Conservation (phyloP, 2,113 vertebrate species). For the Scolopax mira region DNA sequence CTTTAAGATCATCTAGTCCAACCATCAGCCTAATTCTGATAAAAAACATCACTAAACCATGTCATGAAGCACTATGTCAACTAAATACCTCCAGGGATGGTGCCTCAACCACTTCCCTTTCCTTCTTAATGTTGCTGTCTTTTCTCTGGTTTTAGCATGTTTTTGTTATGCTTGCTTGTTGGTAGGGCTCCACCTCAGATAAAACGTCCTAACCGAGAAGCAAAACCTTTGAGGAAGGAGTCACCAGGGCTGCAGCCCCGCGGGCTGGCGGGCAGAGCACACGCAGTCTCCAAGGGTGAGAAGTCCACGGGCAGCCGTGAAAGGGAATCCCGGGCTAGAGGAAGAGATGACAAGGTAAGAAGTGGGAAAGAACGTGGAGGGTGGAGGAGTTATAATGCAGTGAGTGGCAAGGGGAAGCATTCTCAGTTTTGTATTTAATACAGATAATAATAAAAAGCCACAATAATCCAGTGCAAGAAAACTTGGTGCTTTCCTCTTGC, state of each 20-base stretch:
- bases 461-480: neutral
- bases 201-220: slow-evolving; percentile 83
- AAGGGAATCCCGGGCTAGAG: slow-evolving; percentile 77
- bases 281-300: slow-evolving; percentile 78
- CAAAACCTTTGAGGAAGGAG: slow-evolving; percentile 86
- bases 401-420: neutral
- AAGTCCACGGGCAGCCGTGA: slow-evolving; percentile 72
- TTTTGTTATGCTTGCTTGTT: slow-evolving; percentile 39
- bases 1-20: no score
- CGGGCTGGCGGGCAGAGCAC: slow-evolving; percentile 78
- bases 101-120: no score
- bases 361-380: neutral
- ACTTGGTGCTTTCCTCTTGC: neutral
- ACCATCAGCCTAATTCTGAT: no score
- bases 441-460: neutral
- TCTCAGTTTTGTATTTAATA: neutral
- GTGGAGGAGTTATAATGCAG: neutral
- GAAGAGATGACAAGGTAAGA: slow-evolving; percentile 89
- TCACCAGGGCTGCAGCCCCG: slow-evolving; percentile 83
- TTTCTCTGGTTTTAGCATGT: neutral
- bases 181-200: slow-evolving; percentile 81
- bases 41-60: no score
- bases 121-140: neutral
- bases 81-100: no score
- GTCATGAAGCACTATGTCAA: no score